Conservation (phyloP, 2,797 vertebrate species). For the Furcifer pardalis region DNA sequence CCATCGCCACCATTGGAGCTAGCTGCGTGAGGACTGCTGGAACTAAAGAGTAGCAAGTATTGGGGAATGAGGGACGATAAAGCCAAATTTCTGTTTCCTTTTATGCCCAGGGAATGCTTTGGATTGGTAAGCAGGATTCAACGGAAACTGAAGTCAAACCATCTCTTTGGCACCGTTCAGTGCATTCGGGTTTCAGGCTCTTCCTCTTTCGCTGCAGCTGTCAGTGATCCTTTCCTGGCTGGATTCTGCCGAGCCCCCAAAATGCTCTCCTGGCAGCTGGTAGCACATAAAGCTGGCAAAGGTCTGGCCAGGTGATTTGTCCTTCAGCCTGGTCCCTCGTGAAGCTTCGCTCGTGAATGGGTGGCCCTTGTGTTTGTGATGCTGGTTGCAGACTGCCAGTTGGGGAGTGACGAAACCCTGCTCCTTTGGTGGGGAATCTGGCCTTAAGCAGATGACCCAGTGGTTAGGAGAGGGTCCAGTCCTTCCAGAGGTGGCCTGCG, state of each 20-base stretch:
- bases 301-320: neutral
- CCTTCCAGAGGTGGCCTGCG: too few species aligned
- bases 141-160: neutral
- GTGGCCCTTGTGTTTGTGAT: neutral
- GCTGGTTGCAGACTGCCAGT: too few species aligned
- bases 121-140: neutral
- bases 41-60: neutral
- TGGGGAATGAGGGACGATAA: neutral
- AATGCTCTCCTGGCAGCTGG: neutral
- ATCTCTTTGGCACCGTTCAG: too few species aligned
- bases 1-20: neutral
- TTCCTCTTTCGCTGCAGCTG: neutral
- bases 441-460: too few species aligned
- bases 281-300: neutral
- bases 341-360: neutral
- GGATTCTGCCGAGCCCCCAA: neutral
- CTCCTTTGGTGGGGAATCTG: too few species aligned
- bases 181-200: neutral
- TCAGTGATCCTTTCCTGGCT: neutral
- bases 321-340: too few species aligned
- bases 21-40: accelerated
- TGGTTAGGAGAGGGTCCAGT: too few species aligned
- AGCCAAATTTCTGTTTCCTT: neutral
- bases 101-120: neutral
- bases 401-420: neutral